A percentile compares a stretch with the other conserved stretches of the same genome.
These are phyloP conservation scores for Adrianichthys oophorus DNA, from an alignment of 2,797 vertebrate species.

Conservation along the genomic window DNA sequence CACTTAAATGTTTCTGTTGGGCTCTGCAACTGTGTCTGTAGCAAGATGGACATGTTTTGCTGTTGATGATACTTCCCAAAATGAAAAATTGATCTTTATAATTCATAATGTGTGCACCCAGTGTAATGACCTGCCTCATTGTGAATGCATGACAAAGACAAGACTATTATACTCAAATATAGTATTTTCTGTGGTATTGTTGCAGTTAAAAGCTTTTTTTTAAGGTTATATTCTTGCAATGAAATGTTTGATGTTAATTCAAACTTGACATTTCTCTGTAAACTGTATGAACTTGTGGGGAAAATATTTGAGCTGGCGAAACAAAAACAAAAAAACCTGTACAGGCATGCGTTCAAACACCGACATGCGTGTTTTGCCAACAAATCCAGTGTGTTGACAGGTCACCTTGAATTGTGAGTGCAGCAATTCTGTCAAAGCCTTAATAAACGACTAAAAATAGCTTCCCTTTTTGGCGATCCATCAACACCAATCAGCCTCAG, in stretches of 20 bases:
- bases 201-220: constrained; percentile 63
- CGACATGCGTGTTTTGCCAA: constrained; percentile 2
- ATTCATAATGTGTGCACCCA: constrained; percentile 69
- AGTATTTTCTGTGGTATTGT: constrained; percentile 74
- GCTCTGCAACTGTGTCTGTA: constrained; percentile 73
- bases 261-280: constrained; percentile 31
- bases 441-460: constrained; percentile 32
- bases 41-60: constrained; percentile 73
- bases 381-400: constrained; percentile 19
- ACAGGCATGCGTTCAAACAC: constrained; percentile 39
- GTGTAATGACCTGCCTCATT: constrained; percentile 75
- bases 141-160: constrained; percentile 79
- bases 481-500: constrained; percentile 45
- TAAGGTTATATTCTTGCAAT: constrained; percentile 57
- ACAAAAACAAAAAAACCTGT: constrained; percentile 28
- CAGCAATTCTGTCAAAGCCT: constrained; percentile 36
- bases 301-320: constrained; percentile 27
- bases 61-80: constrained; percentile 69
- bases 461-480: constrained; percentile 37
- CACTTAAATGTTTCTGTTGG: constrained; percentile 64
- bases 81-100: constrained; percentile 59
- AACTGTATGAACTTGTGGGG: constrained; percentile 20
- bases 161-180: constrained; percentile 70
- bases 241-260: constrained; percentile 30
- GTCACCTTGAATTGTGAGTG: constrained; percentile 40